phyloP scores from a whole-genome alignment of 2,797 vertebrate genomes.

The Chaenodraco wilsoni region DNA sequence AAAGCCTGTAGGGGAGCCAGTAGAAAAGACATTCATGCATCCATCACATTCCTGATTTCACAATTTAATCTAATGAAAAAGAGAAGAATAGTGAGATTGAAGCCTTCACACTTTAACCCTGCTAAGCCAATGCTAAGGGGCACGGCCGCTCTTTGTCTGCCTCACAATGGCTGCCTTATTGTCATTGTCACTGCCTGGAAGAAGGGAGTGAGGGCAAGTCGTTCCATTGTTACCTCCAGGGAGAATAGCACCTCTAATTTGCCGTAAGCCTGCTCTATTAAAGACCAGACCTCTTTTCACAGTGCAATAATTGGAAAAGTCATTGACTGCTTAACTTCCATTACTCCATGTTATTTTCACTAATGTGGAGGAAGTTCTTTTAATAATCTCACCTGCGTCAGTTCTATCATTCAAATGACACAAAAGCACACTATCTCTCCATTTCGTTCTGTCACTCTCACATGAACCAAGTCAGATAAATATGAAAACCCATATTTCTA shows the following conservation, averaged over 20 bases:
- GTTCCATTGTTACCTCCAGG: slow-evolving; percentile 77
- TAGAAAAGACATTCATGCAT: slow-evolving; percentile 82
- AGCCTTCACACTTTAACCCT: slow-evolving; percentile 80
- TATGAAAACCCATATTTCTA: slow-evolving; percentile 45
- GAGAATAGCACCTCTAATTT: slow-evolving; percentile 90
- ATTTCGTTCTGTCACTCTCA: slow-evolving; percentile 35
- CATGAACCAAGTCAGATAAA: slow-evolving; percentile 21
- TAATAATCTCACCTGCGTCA: slow-evolving; percentile 69
- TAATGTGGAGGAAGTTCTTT: slow-evolving; percentile 69
- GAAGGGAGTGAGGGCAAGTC: slow-evolving; percentile 57
- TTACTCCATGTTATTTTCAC: slow-evolving; percentile 75
- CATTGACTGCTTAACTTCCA: slow-evolving; percentile 84
- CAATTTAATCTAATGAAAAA: slow-evolving; percentile 86
- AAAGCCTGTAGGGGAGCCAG: slow-evolving; percentile 78
- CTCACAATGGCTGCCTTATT: slow-evolving; percentile 86
- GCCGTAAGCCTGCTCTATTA: slow-evolving; percentile 88
- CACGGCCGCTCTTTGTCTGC: slow-evolving; percentile 81
- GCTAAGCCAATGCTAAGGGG: slow-evolving; percentile 80
- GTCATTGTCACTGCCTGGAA: slow-evolving; percentile 68
- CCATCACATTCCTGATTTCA: slow-evolving; percentile 83
- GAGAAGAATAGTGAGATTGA: slow-evolving; percentile 52
- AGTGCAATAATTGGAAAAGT: slow-evolving; percentile 89
- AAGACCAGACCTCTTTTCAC: slow-evolving; percentile 89
- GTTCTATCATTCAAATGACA: slow-evolving; percentile 61
- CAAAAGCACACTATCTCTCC: slow-evolving; percentile 52